Base-by-base conservation (phyloP, 2,888 invertebrate genomes). In the Clivina fossor region DNA sequence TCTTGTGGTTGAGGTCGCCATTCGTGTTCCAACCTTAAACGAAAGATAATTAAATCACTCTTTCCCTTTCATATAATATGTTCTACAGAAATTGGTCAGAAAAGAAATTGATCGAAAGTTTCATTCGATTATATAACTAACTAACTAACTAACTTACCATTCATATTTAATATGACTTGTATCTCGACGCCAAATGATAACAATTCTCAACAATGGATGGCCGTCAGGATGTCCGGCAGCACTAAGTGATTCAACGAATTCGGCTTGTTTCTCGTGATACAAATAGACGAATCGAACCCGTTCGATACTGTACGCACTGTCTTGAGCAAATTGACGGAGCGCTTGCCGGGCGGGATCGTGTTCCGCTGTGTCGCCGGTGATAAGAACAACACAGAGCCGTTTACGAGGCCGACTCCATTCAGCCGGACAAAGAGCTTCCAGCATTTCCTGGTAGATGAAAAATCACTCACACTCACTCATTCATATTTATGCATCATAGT, bases 131-230 rank as follows among this genome's bases (percentile, higher is more conserved):
- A n/a, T n/a, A n/a, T n/a, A n/a, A n/a, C n/a, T n/a, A n/a, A n/a
- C n/a, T n/a, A n/a, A n/a, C n/a, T n/a, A n/a, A n/a, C n/a, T n/a
- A n/a, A n/a, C n/a, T n/a, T n/a, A n/a, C 93, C 95, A 96, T 72
- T 94, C 93, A 72, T 93, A 96, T 66, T 91, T 91, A 8, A 96
- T 76, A 63, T 88, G 86, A n/a, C 85, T 83, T 7, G 86, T 81
- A 68, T 94, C 93, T 32, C 88, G 82, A 1, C 95, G 82, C 94
- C 95, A 96, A 60, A 95, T 82, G 38, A 95, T 86, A 1, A 93
- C 93, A 57, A 95, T 83, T 63, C 90, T 84, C 58, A 90, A 77
- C 35, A 87, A 75, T 43, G 89, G 82, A 61, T 85, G 87, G 61
- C 79, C 71, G n/a, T 74, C 76, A 11, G 47, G 50, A 24, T 38